Conservation (phyloP, 2,797 vertebrate genomes). For the Esox masquinongy region DNA sequence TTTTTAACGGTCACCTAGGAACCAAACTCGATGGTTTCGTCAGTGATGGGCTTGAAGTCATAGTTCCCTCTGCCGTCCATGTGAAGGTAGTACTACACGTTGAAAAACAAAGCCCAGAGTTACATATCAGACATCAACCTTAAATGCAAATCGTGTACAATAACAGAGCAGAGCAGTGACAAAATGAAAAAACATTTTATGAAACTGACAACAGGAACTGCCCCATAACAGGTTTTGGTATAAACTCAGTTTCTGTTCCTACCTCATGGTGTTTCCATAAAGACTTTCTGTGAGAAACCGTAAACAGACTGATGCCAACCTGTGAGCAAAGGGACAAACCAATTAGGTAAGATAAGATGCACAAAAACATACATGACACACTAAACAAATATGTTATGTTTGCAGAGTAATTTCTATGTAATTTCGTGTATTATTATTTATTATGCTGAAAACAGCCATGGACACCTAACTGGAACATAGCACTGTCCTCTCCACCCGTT, state of each 20-base stretch:
- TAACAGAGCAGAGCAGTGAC: neutral
- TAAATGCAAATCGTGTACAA: neutral
- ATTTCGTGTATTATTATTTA: neutral
- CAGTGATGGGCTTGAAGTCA: conserved; percentile 95
- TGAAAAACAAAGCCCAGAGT: conserved; percentile 9
- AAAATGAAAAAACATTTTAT: neutral
- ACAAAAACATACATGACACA: neutral
- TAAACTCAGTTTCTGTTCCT: conserved; percentile 33
- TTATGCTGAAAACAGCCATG: neutral
- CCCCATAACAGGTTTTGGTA: neutral
- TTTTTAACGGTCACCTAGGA: conserved; percentile 72
- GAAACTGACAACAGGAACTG: neutral
- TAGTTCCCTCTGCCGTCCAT: conserved; percentile 98
- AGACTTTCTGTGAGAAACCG: conserved; percentile 96
- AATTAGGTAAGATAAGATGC: neutral
- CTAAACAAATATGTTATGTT: neutral
- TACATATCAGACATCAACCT: neutral
- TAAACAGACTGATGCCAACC: conserved; percentile 97
- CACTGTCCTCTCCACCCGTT: too few relatives aligned
- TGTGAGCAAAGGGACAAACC: conserved; percentile 56
- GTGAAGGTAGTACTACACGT: conserved; percentile 87
- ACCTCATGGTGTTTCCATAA: conserved; percentile 98
- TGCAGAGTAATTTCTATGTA: neutral
- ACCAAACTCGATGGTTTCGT: conserved; percentile 95
- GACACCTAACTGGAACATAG: too few relatives aligned